These are phyloP conservation scores for Thaumetopoea pityocampa DNA, from an alignment of 1,140 invertebrate genomes.

Conservation along the genomic window DNA sequence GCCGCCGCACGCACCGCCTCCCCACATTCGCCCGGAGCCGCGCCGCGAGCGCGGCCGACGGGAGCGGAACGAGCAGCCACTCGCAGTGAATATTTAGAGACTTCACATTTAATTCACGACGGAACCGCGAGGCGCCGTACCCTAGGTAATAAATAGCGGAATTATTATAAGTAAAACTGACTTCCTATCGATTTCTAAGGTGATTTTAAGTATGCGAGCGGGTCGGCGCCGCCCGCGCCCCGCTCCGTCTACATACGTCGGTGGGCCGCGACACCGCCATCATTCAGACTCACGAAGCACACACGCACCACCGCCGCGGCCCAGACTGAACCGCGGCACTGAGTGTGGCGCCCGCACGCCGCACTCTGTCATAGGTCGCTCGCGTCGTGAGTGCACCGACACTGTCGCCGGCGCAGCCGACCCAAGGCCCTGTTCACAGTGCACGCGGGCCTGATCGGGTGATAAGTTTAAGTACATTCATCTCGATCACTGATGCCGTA, in stretches of 20 bases:
- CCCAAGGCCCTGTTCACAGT: no score
- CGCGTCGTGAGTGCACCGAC: no score
- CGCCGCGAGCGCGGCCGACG: slow-evolving; percentile 14
- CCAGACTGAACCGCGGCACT: no score
- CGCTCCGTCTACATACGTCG: slow-evolving; percentile 21
- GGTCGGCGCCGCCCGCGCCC: slow-evolving; percentile 17
- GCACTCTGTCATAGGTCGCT: no score
- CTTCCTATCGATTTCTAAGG: slow-evolving; percentile 69
- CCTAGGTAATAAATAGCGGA: slow-evolving; percentile 65
- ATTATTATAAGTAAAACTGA: slow-evolving; percentile 68
- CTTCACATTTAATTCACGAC: slow-evolving; percentile 61
- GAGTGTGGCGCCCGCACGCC: no score
- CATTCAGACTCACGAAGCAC: no score
- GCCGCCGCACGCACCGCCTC: slow-evolving; percentile 27
- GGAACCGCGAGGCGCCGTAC: slow-evolving; percentile 30
- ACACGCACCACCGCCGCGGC: no score
- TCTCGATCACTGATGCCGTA: no score
- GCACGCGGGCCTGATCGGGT: no score
- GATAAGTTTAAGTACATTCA: no score
- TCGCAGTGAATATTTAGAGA: slow-evolving; percentile 48
- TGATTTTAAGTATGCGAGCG: slow-evolving; percentile 44
- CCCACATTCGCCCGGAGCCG: slow-evolving; percentile 11
- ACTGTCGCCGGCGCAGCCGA: no score
- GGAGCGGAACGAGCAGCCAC: slow-evolving; percentile 1
- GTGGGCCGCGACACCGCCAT: slow-evolving; percentile 15